Percentiles rank a stretch among this genome's conserved stretches.
Conservation (phyloP, 2,113 vertebrate genomes). For the Callithrix jacchus region DNA sequence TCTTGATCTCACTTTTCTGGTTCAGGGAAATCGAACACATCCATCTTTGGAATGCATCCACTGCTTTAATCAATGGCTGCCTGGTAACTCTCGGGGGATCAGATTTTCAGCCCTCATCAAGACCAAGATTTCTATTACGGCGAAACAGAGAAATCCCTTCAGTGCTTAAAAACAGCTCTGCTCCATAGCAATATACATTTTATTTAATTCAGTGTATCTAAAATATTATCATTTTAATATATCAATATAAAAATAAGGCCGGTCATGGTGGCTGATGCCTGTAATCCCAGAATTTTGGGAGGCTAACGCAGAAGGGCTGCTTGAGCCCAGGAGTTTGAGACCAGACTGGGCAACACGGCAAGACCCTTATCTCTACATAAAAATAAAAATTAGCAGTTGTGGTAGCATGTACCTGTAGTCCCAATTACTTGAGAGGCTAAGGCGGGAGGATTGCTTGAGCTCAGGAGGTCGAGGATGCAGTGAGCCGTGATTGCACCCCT, state of each 20-base stretch:
- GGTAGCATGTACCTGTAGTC: too few species aligned
- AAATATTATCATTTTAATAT: background rate
- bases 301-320: too few species aligned
- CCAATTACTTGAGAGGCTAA: too few species aligned
- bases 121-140: background rate
- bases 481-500: too few species aligned
- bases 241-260: background rate
- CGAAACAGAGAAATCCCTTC: slow-evolving; percentile 12
- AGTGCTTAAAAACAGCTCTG: background rate
- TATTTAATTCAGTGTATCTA: background rate
- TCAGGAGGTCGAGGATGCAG: too few species aligned
- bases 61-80: background rate
- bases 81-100: background rate
- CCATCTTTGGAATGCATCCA: background rate
- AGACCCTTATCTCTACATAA: too few species aligned
- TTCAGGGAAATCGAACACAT: background rate
- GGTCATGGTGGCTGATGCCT: too few species aligned
- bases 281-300: too few species aligned
- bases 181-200: background rate
- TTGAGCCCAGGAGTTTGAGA: too few species aligned
- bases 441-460: too few species aligned
- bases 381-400: too few species aligned
- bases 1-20: background rate
- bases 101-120: background rate
- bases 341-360: too few species aligned